Conservation (phyloP, 2,888 invertebrate genomes). For the Eurytoma californica region DNA sequence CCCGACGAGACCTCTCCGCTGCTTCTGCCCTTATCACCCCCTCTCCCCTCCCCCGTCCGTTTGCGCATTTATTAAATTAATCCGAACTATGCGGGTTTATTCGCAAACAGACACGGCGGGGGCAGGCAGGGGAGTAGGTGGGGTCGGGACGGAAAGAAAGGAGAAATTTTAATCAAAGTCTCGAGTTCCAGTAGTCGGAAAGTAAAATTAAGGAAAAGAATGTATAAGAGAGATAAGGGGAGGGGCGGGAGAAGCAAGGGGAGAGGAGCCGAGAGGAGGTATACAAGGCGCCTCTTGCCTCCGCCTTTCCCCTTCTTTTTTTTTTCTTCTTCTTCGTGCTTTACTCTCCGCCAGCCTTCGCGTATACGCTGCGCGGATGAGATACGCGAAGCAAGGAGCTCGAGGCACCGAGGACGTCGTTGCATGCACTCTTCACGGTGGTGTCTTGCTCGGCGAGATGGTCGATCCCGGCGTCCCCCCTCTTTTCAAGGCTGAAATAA, state of each 20-base stretch:
- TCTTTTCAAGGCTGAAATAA: too few species aligned
- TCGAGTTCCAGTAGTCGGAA: constrained; percentile 49
- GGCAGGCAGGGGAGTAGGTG: neutral
- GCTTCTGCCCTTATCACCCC: neutral
- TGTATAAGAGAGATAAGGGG: neutral
- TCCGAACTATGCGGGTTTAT: constrained; percentile 57
- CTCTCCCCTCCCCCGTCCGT: constrained; percentile 3
- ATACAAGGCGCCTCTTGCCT: neutral
- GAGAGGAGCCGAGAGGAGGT: constrained; percentile 12
- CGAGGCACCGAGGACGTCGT: too few species aligned
- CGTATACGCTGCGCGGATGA: too few species aligned
- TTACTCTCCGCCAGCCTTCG: too few species aligned
- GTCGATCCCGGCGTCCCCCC: too few species aligned
- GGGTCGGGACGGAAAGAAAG: constrained; percentile 38
- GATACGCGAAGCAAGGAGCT: too few species aligned
- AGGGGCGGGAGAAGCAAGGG: neutral
- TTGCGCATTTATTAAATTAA: constrained; percentile 56
- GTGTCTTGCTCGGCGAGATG: too few species aligned
- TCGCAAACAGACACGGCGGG: constrained; percentile 52
- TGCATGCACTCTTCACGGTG: too few species aligned
- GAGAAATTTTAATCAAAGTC: constrained; percentile 58
- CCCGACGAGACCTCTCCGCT: neutral
- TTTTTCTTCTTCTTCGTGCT: too few species aligned
- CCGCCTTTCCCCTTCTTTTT: too few species aligned
- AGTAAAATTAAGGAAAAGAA: constrained; percentile 48